phyloP scores from a whole-genome alignment of 2,113 vertebrate species.

The Astur gentilis region DNA sequence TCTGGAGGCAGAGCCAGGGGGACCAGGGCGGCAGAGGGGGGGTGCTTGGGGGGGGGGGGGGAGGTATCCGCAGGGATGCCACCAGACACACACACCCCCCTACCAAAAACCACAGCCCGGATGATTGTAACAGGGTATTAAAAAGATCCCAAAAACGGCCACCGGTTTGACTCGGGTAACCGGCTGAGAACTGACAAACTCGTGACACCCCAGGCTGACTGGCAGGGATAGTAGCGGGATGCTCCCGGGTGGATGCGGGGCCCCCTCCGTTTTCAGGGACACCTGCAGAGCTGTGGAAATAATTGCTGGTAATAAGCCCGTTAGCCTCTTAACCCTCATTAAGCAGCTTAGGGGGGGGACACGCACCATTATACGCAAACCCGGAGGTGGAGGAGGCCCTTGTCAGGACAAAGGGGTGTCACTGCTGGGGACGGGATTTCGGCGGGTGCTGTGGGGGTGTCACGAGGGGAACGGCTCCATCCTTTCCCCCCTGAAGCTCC shows the following conservation, averaged over 20 bases:
- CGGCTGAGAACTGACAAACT: neutral
- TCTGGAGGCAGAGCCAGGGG: neutral
- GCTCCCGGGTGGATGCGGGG: neutral
- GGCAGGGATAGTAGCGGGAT: neutral
- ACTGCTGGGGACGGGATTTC: neutral
- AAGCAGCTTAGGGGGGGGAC: conserved; percentile 47
- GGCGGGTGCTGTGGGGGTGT: fast-evolving
- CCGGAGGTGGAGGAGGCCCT: neutral
- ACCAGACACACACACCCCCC: neutral
- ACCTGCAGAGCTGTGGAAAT: conserved; percentile 50
- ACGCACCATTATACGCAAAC: neutral
- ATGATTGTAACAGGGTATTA: neutral
- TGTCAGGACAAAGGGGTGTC: neutral
- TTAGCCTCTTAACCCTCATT: conserved; percentile 57
- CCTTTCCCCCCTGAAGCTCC: neutral
- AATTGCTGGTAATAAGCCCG: conserved; percentile 38
- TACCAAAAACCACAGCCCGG: neutral
- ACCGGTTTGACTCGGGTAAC: fast-evolving
- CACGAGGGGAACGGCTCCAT: neutral
- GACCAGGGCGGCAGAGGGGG: neutral
- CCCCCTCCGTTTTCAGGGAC: neutral
- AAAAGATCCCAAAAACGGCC: neutral
- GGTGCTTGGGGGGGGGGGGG: neutral
- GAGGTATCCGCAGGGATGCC: neutral
- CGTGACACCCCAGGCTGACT: neutral